Percentiles rank a stretch among this genome's conserved stretches.
phyloP scores from a whole-genome alignment of 1,140 invertebrate genomes.

The Drosophila chauvacae region DNA sequence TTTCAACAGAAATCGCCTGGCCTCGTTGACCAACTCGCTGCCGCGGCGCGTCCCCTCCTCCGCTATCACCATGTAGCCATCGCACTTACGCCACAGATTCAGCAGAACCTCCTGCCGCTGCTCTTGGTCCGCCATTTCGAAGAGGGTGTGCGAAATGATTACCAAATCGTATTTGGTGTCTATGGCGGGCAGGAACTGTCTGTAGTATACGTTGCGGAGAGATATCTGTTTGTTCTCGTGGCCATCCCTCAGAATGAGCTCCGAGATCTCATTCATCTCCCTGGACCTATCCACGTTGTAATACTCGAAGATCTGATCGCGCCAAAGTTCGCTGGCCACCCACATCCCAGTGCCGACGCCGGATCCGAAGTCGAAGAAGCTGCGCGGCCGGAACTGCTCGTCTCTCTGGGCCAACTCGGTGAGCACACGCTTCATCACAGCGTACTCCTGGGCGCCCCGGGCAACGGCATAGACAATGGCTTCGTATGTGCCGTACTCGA shows the following conservation, averaged over 20 bases:
- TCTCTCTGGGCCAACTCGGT: conserved; percentile 89
- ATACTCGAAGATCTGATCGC: conserved; percentile 90
- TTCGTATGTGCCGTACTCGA: conserved; percentile 88
- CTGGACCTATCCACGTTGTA: conserved; percentile 92
- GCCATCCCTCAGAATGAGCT: conserved; percentile 88
- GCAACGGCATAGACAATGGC: conserved; percentile 89
- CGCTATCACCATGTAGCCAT: conserved; percentile 92
- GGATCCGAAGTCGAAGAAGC: conserved; percentile 95
- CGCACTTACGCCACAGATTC: conserved; percentile 94
- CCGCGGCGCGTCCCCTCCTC: conserved; percentile 93
- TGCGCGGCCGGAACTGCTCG: conserved; percentile 89
- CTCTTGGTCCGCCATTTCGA: conserved; percentile 90
- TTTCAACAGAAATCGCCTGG: conserved; percentile 89
- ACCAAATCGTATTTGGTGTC: conserved; percentile 92
- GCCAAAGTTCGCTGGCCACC: conserved; percentile 91
- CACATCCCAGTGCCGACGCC: conserved; percentile 93
- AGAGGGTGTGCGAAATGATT: conserved; percentile 91
- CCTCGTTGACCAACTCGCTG: conserved; percentile 91
- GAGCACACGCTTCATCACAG: conserved; percentile 89
- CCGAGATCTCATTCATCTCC: conserved; percentile 92
- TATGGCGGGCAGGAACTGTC: conserved; percentile 92
- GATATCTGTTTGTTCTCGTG: conserved; percentile 86
- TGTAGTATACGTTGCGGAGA: conserved; percentile 88
- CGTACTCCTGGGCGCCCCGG: conserved; percentile 90
- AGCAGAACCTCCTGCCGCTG: conserved; percentile 89